These are phyloP conservation scores for Bradypus variegatus DNA, from an alignment of 2,797 vertebrate species.

Conservation along the genomic window DNA sequence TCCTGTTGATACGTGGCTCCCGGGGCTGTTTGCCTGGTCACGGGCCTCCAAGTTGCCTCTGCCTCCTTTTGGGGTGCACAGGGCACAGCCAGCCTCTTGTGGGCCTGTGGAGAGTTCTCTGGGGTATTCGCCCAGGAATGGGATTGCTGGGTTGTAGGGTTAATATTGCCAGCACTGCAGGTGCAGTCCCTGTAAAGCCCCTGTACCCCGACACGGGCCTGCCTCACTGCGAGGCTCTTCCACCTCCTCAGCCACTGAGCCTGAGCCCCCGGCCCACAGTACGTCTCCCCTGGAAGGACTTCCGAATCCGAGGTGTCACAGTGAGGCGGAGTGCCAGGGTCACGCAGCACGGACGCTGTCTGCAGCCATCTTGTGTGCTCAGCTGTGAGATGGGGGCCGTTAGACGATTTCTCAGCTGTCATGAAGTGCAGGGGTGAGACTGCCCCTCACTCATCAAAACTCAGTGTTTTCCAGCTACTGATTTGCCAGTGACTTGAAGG, in stretches of 20 bases:
- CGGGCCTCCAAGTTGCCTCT: neutral
- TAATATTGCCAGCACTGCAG: neutral
- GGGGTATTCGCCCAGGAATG: neutral
- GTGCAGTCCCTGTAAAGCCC: neutral
- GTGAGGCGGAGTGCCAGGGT: neutral
- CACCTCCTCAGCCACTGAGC: neutral
- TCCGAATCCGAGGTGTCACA: neutral
- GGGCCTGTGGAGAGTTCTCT: neutral
- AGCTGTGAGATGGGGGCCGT: too few species aligned
- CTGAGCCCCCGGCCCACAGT: neutral
- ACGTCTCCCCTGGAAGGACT: neutral
- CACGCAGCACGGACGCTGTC: neutral
- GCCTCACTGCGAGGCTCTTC: neutral
- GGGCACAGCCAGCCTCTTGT: neutral
- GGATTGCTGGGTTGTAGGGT: neutral
- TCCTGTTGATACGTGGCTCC: too few species aligned
- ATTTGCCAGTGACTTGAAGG: neutral
- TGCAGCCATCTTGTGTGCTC: too few species aligned
- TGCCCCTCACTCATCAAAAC: neutral
- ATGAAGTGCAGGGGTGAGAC: neutral
- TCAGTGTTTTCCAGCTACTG: neutral
- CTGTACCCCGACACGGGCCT: accelerated
- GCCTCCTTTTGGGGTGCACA: neutral
- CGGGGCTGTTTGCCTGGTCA: too few species aligned
- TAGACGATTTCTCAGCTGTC: neutral